A percentile compares a stretch with the other conserved stretches of the same genome.
Conservation (phyloP, 2,888 invertebrate species). For the Hylaea fasciaria region DNA sequence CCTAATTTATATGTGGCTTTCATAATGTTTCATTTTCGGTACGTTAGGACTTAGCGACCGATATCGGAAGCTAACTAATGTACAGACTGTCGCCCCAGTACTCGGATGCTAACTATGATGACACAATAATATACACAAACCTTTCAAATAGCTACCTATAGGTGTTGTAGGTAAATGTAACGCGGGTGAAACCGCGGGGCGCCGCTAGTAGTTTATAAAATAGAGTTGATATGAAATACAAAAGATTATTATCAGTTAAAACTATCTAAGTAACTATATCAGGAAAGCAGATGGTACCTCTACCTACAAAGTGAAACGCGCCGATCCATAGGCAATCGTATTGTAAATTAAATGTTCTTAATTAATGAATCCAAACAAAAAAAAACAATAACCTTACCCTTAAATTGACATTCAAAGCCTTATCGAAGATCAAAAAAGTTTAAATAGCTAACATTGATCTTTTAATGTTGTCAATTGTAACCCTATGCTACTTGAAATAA, state of each 20-base stretch:
- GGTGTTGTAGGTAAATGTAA: too few species aligned
- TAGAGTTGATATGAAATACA: too few species aligned
- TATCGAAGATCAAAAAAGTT: constrained; percentile 21
- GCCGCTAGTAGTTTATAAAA: background rate
- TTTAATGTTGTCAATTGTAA: background rate
- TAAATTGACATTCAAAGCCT: constrained; percentile 31
- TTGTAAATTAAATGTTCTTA: constrained; percentile 44
- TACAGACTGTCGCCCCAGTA: too few species aligned
- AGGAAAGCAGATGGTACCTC: constrained; percentile 7
- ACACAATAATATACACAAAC: too few species aligned
- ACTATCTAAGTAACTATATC: background rate
- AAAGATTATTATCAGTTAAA: constrained; percentile 6
- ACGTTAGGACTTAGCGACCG: too few species aligned
- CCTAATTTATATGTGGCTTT: too few species aligned
- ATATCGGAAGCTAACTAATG: too few species aligned
- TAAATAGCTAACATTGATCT: background rate
- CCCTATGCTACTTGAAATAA: background rate
- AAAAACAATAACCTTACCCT: constrained; percentile 35
- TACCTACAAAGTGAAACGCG: constrained; percentile 16
- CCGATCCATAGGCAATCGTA: constrained; percentile 38
- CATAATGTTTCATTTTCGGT: too few species aligned
- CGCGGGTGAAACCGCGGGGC: too few species aligned
- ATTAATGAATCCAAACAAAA: constrained; percentile 45
- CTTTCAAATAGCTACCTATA: too few species aligned
- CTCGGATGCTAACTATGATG: too few species aligned